A percentile compares a stretch with the other conserved stretches of the same genome.
These are phyloP conservation scores for Ichneumon xanthorius DNA, from an alignment of 2,888 invertebrate genomes.

Conservation along the genomic window DNA sequence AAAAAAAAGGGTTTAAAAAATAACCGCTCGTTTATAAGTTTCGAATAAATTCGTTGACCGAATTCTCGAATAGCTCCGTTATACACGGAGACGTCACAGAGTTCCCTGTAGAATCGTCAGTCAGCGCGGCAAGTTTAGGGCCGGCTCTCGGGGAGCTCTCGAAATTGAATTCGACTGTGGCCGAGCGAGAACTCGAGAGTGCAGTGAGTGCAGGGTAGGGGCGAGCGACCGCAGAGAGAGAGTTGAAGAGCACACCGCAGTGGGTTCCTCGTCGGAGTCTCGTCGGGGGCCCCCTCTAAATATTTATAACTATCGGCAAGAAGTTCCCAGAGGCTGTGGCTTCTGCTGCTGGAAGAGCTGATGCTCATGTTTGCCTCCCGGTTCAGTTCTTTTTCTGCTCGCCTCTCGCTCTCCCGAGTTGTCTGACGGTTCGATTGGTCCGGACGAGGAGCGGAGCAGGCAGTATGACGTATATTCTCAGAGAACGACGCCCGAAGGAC, in stretches of 20 bases:
- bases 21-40: conserved; percentile 12
- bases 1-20: background rate
- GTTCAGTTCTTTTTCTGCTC: conserved; percentile 59
- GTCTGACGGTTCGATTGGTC: conserved; percentile 63
- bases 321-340: conserved; percentile 61
- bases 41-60: conserved; percentile 24
- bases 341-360: conserved; percentile 39
- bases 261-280: conserved; percentile 59
- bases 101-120: conserved; percentile 53
- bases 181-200: conserved; percentile 49
- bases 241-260: conserved; percentile 56
- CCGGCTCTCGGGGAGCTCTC: conserved; percentile 57
- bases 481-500: conserved; percentile 46
- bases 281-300: conserved; percentile 66
- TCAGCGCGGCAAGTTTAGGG: conserved; percentile 55
- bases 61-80: conserved; percentile 50
- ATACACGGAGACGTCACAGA: conserved; percentile 38
- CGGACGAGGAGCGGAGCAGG: conserved; percentile 37
- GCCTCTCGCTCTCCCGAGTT: conserved; percentile 24
- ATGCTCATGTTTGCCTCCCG: conserved; percentile 54
- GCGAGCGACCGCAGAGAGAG: conserved; percentile 26
- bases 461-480: conserved; percentile 15
- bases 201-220: conserved; percentile 34
- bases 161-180: conserved; percentile 66
- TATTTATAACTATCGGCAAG: conserved; percentile 70